Base-by-base conservation (phyloP, 2,888 invertebrate genomes). In the Acrocera orbiculus region DNA sequence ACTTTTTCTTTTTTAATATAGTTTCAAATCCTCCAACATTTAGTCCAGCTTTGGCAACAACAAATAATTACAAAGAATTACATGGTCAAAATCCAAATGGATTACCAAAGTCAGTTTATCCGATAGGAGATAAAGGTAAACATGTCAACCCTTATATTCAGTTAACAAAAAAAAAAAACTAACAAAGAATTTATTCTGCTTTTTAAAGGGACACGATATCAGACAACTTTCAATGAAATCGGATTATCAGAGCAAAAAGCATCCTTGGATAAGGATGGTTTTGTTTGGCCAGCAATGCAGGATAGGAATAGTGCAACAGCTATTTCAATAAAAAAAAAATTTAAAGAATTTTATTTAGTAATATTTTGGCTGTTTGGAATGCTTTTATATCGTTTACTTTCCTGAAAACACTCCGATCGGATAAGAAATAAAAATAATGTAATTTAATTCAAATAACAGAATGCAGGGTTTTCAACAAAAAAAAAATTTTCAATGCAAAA, bases 231-330 rank as follows among this genome's bases (percentile, higher is more conserved):
- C 56, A 79, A 79, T 58, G 76, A 78, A 63, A 77, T 78, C 57
- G 76, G 75, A 59, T 76, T 77, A 61, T 76, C 76, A 44, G 76
- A 79, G 62, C 76, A 77, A 62, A 78, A 77, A 65, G 55, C 53
- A 46, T 49, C 54, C 46, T 37, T 50, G 47, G 58, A 58, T 50
- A 58, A 57, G 46, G 48, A 46, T 40, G 37, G 42, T 37, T 45
- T 39, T 23, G 47, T 46, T 16, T 40, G 44, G 35, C 45, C 47
- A 17, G 52, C 46, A 29, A 47, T 46, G 30, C 50, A 47, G 14
- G 49, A 47, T 30, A 30, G 30, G 13, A 30, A 13, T 8, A 26
- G 17, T 10, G 23, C 23, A 5, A n/a, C n/a, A n/a, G n/a, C n/a
- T n/a, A n/a, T n/a, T n/a, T n/a, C n/a, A n/a, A n/a, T n/a, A n/a